Conservation (phyloP, 2,797 vertebrate species). For the Sylvilagus floridanus region DNA sequence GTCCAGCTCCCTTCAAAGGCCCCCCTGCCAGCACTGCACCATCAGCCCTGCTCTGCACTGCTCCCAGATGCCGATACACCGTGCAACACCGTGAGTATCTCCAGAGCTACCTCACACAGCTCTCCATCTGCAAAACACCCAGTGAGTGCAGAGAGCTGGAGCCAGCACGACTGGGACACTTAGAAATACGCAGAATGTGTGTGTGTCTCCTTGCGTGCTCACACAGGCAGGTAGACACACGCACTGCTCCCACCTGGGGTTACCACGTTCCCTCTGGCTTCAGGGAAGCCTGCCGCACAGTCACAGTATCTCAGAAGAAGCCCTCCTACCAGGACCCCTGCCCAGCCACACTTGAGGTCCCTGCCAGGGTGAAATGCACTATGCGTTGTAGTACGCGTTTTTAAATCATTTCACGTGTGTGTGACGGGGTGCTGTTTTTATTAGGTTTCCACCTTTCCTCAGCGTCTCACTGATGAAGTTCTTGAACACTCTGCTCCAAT, state of each 20-base stretch:
- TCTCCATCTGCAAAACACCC: background rate
- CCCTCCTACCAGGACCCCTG: background rate
- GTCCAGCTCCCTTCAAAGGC: background rate
- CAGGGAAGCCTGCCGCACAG: background rate
- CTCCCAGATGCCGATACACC: too few species aligned
- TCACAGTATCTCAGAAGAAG: background rate
- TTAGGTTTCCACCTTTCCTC: background rate
- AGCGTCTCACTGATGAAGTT: background rate
- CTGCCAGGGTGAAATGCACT: background rate
- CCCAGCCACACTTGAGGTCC: background rate
- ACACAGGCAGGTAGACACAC: rapidly evolving
- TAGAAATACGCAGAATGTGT: background rate
- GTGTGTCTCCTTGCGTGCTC: too few species aligned
- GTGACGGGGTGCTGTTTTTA: background rate
- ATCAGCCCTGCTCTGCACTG: background rate
- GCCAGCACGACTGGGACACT: background rate
- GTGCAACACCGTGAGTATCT: too few species aligned
- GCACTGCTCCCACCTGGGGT: background rate
- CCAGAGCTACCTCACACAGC: too few species aligned
- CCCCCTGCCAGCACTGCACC: background rate
- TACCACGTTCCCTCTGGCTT: background rate
- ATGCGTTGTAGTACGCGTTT: background rate
- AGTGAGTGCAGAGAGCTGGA: conserved; percentile 15
- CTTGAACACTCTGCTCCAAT: background rate
- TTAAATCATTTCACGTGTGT: background rate